Conservation (phyloP, 2,888 invertebrate genomes). For the Tetrapedia diversipes region DNA sequence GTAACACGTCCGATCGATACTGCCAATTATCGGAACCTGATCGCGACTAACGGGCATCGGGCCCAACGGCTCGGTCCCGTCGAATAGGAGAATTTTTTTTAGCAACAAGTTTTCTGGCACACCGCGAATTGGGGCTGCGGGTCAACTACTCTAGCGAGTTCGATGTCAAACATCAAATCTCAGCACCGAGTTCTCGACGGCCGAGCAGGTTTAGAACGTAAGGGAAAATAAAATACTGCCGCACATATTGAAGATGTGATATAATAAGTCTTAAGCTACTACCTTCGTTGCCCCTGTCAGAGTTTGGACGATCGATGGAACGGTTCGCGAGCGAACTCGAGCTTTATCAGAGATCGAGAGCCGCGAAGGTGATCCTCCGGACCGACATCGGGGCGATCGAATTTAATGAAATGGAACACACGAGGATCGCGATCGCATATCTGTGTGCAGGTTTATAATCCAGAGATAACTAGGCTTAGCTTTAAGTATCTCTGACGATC, state of each 20-base stretch:
- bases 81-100: slow-evolving; percentile 44
- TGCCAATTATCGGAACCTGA: slow-evolving; percentile 45
- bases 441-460: slow-evolving; percentile 37
- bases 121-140: slow-evolving; percentile 16
- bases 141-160: slow-evolving; percentile 18
- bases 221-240: slow-evolving; percentile 73
- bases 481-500: slow-evolving; percentile 43
- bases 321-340: slow-evolving; percentile 16
- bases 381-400: slow-evolving; percentile 21
- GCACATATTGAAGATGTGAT: slow-evolving; percentile 78
- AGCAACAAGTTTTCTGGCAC: slow-evolving; percentile 22
- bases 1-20: slow-evolving; percentile 39
- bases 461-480: slow-evolving; percentile 37
- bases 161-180: slow-evolving; percentile 48
- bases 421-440: slow-evolving; percentile 29
- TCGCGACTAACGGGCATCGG: slow-evolving; percentile 16
- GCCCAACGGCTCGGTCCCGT: not conserved
- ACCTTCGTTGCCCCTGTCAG: slow-evolving; percentile 43
- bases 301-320: slow-evolving; percentile 17
- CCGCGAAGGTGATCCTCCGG: slow-evolving; percentile 8
- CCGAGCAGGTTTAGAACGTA: slow-evolving; percentile 44
- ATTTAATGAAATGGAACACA: slow-evolving; percentile 11
- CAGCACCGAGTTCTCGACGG: slow-evolving; percentile 27
- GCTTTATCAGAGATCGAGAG: not conserved
- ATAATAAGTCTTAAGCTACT: slow-evolving; percentile 72